Evolutionary conservation across 2,113 vertebrate genomes (phyloP).

Genomic region (Xerus inauris): DNA sequence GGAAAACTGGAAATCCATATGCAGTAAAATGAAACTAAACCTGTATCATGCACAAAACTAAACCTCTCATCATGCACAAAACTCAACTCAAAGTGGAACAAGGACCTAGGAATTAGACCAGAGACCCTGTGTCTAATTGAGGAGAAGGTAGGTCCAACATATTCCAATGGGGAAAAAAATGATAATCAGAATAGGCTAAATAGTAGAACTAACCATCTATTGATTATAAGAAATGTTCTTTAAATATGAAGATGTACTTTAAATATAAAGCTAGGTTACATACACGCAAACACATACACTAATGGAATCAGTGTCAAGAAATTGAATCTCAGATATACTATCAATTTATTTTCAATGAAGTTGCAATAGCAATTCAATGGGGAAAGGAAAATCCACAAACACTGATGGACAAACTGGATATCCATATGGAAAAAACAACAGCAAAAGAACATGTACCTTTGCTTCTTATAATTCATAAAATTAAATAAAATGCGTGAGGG

Average conservation of each 20-base stretch:
- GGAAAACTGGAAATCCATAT: too few species aligned
- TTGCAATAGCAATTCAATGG: neutral
- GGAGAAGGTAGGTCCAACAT: too few species aligned
- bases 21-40: too few species aligned
- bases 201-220: neutral
- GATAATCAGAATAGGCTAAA: neutral
- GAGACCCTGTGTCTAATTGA: too few species aligned
- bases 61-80: too few species aligned
- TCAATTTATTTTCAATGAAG: neutral
- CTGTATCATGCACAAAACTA: too few species aligned
- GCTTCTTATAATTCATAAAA: neutral
- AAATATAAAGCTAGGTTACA: neutral
- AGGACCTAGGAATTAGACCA: too few species aligned
- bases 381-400: neutral
- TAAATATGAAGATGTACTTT: neutral
- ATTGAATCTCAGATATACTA: neutral
- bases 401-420: neutral
- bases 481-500: neutral
- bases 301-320: neutral
- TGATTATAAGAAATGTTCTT: neutral
- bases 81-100: too few species aligned
- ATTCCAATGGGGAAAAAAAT: neutral
- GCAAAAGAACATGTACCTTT: neutral
- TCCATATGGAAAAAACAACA: neutral
- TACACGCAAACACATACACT: neutral